A percentile compares a stretch with the other conserved stretches of the same genome.
phyloP scores from a whole-genome alignment of 53 echinoderm and acorn worm genomes.

The Apostichopus leukothele region DNA sequence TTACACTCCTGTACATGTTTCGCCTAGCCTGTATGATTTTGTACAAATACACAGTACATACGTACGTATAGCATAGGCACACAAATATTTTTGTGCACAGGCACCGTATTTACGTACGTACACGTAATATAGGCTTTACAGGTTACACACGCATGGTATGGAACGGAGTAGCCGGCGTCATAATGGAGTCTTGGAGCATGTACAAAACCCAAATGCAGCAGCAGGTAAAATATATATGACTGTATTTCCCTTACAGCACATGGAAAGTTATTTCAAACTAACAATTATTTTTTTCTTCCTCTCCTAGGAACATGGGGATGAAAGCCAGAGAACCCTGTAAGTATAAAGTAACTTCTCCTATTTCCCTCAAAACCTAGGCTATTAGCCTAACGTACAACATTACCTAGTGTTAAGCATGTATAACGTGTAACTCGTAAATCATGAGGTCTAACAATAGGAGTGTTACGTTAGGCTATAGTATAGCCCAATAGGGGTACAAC shows the following conservation, averaged over 20 bases:
- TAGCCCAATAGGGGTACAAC: no score
- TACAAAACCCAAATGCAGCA: slow-evolving; percentile 1
- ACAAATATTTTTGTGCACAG: no score
- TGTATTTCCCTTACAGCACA: not conserved
- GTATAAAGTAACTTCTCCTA: not conserved
- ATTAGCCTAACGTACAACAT: not conserved
- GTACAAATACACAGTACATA: no score
- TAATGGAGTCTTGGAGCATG: not conserved
- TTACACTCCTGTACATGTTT: no score
- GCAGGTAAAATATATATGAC: not conserved
- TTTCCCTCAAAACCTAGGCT: not conserved
- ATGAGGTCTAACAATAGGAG: no score
- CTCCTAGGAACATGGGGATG: not conserved
- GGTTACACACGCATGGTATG: not conserved
- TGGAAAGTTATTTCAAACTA: not conserved
- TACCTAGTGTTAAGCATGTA: no score
- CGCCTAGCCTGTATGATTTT: no score
- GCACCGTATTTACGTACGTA: not conserved
- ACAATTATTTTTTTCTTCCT: not conserved
- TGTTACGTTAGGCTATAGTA: no score
- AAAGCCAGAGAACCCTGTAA: not conserved
- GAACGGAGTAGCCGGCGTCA: slow-evolving; percentile 1
- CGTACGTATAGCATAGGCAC: no score
- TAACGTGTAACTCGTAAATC: no score
- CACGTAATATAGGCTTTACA: not conserved